Conservation (phyloP, 92 coral and sea anemone species). For the Hydrozoanthus gracilis region DNA sequence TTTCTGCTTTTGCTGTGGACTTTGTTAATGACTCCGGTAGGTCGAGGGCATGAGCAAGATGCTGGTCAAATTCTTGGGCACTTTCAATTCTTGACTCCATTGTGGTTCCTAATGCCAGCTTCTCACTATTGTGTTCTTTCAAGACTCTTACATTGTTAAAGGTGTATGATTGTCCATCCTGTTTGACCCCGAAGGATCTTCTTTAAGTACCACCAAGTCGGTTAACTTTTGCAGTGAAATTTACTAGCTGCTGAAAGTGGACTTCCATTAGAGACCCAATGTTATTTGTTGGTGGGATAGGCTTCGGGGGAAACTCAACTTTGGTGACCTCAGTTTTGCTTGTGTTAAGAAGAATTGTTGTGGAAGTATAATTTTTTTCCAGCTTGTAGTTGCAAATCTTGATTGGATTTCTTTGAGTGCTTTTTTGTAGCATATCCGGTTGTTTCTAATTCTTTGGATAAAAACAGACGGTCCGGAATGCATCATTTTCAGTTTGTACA, state of each 20-base stretch:
- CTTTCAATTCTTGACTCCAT: conserved; percentile 38
- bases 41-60: conserved; percentile 47
- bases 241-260: conserved; percentile 56
- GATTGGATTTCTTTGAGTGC: conserved; percentile 49
- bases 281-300: conserved; percentile 56
- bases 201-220: conserved; percentile 32
- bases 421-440: conserved; percentile 43
- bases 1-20: conserved; percentile 46
- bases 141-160: conserved; percentile 59
- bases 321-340: conserved; percentile 46
- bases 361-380: conserved; percentile 39
- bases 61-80: conserved; percentile 46
- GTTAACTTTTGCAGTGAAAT: conserved; percentile 56
- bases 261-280: conserved; percentile 50
- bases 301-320: conserved; percentile 49
- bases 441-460: conserved; percentile 55
- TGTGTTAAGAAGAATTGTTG: conserved; percentile 54
- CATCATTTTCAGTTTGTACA: conserved; percentile 44
- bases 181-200: conserved; percentile 44
- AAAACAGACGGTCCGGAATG: conserved; percentile 50
- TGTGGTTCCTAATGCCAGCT: conserved; percentile 54
- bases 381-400: conserved; percentile 39
- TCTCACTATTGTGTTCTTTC: conserved; percentile 52
- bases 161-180: conserved; percentile 55
- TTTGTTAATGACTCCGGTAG: conserved; percentile 57